Conservation (phyloP, 2,888 invertebrate genomes). For the Antitype chi region DNA sequence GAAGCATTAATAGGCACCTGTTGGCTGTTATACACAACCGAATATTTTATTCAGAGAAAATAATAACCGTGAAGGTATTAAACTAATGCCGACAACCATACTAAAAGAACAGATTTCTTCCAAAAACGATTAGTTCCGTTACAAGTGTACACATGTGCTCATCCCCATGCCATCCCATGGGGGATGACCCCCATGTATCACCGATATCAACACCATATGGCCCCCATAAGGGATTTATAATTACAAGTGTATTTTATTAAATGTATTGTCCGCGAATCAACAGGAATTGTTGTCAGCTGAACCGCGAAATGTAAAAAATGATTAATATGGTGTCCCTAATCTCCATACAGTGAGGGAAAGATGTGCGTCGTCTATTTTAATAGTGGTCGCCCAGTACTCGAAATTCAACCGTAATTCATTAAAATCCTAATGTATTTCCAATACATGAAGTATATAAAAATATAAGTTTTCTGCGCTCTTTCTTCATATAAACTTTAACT, state of each 20-base stretch:
- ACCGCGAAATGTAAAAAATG: conserved; percentile 82
- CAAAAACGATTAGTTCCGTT: conserved; percentile 86
- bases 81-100: conserved; percentile 69
- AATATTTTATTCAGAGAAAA: conserved; percentile 11
- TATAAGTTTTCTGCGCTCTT: no score
- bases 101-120: conserved; percentile 69
- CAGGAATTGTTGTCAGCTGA: conserved; percentile 78
- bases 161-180: conserved; percentile 65
- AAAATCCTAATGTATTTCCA: no score
- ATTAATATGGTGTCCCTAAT: conserved; percentile 63
- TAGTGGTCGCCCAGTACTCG: no score
- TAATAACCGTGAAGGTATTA: conserved; percentile 52
- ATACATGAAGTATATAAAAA: no score
- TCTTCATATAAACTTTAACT: no score
- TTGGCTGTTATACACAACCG: not conserved
- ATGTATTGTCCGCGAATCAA: conserved; percentile 73
- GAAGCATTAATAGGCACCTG: not conserved
- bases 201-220: conserved; percentile 86
- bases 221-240: conserved; percentile 80
- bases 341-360: conserved; percentile 16
- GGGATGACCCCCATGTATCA: conserved; percentile 66
- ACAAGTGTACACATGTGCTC: conserved; percentile 85
- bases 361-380: conserved; percentile 5
- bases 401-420: no score
- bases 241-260: conserved; percentile 81